Evolutionary conservation across 37 sponge, comb jelly and placozoan species (phyloP), one percentile per base, ranked within the genome.

Genomic region (Lycopodina hypogea): DNA sequence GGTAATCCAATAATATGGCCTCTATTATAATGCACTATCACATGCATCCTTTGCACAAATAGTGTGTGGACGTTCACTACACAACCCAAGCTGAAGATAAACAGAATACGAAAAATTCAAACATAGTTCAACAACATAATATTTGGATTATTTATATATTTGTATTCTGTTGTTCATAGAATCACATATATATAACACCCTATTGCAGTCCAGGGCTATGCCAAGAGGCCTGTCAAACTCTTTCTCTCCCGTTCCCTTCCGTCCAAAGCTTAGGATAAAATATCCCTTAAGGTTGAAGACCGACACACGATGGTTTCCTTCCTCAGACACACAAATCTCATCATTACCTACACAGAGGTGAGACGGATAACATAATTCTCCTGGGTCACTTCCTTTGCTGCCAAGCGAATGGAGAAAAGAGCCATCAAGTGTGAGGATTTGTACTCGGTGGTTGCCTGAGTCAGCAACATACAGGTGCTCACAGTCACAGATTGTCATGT

Each of bases 151-250:
- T 56, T 78, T 71, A 24, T 78, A 78, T 17, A 85, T 56, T 57
- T 72, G 78, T 52, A 85, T 78, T 32, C 85, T 71, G 32, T 78
- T 63, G 50, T 85, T 85, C 0, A 61, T 78, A 64, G 26, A 72
- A 37, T 85, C 85, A 85, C 69, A 50, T 28, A 85, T 72, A 70
- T 78, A 85, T n/a, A 85, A 38, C 0, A 69, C 48, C 21, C 61
- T 71, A 30, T 85, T 70, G 0, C 24, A 50, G 50, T 78, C 85
- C 23, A 85, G 45, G 17, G 85, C 79, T 30, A 85, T 28, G 12
- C 79, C 85, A 23, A 68, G 37, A 19, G 85, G 85, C 22, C 41
- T 17, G 7, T 61, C 34, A 32, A 85, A 48, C 52, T 85, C 61
- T 64, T 78, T 78, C 29, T 42, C 50, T 0, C 78, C 85, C 28